Evolutionary conservation across 2,888 invertebrate species (phyloP).

Genomic region (Archaeoteleia sp.): DNA sequence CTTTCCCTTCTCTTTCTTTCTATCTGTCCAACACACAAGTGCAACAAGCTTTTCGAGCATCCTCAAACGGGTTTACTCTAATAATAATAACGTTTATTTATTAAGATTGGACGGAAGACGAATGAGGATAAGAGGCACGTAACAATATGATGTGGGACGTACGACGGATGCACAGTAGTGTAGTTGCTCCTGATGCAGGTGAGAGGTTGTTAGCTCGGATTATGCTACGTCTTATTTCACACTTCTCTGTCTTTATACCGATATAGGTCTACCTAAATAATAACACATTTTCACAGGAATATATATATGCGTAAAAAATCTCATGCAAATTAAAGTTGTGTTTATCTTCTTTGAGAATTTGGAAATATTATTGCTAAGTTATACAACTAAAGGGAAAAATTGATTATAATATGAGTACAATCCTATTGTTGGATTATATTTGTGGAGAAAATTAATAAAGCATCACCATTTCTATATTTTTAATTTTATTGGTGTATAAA

Average conservation of each 20-base stretch:
- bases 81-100: conserved; percentile 49
- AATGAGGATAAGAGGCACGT: conserved; percentile 27
- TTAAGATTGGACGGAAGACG: conserved; percentile 47
- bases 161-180: conserved; percentile 23
- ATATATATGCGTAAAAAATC: too few relatives aligned
- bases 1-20: background rate
- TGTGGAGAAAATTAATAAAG: too few relatives aligned
- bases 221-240: conserved; percentile 2
- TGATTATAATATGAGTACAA: too few relatives aligned
- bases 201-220: conserved; percentile 12
- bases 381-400: too few relatives aligned
- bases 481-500: too few relatives aligned
- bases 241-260: conserved; percentile 2
- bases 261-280: background rate
- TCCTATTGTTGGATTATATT: too few relatives aligned
- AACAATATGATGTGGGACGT: conserved; percentile 23
- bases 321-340: too few relatives aligned
- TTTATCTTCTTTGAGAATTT: too few relatives aligned
- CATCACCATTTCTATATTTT: too few relatives aligned
- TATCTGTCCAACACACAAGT: background rate
- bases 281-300: too few relatives aligned
- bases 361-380: too few relatives aligned
- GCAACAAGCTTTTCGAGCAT: conserved; percentile 6
- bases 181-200: conserved; percentile 14
- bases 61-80: conserved; percentile 30